Evolutionary conservation across 2,113 vertebrate genomes (phyloP).

Genomic region (Cyanoramphus novaezelandiae): DNA sequence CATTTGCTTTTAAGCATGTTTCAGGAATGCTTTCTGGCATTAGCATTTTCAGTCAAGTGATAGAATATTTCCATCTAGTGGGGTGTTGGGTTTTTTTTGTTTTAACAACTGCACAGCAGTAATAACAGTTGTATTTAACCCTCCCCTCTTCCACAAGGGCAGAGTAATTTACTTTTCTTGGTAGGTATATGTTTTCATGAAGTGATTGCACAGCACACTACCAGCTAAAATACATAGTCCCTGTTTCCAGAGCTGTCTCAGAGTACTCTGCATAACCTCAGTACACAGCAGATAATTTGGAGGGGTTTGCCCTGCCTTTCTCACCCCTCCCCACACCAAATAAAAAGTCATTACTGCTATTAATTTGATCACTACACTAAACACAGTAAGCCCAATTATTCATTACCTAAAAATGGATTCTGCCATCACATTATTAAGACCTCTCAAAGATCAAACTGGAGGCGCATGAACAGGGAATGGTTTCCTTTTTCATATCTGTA

Average conservation of each 20-base stretch:
- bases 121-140: background rate
- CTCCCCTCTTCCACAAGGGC: background rate
- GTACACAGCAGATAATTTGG: background rate
- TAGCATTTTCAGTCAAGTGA: background rate
- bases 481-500: slow-evolving; percentile 14
- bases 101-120: background rate
- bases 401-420: slow-evolving; percentile 5
- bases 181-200: background rate
- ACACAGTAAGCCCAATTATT: background rate
- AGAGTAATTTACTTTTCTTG: background rate
- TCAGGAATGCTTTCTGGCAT: background rate
- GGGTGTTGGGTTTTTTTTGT: background rate
- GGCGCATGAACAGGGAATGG: background rate
- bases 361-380: background rate
- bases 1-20: background rate
- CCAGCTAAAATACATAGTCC: background rate
- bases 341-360: background rate
- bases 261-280: background rate
- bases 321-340: background rate
- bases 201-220: background rate
- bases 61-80: background rate
- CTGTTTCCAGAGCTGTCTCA: background rate
- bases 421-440: background rate
- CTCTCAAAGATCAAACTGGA: background rate
- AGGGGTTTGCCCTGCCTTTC: background rate